Conservation (phyloP, 2,888 invertebrate genomes). For the Yponomeuta plumbellus region DNA sequence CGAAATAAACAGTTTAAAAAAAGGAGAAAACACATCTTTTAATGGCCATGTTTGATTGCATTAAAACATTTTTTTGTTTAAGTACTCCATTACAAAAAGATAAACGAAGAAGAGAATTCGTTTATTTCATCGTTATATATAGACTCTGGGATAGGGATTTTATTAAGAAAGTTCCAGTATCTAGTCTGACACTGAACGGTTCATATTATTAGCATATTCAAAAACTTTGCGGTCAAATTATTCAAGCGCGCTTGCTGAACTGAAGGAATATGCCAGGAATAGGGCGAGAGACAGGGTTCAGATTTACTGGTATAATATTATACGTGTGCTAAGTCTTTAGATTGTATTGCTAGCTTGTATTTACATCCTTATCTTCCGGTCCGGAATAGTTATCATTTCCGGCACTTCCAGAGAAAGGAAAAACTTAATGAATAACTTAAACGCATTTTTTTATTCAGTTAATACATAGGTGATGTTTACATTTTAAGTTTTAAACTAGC, state of each 20-base stretch:
- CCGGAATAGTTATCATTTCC: no score
- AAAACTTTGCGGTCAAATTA: conserved; percentile 33
- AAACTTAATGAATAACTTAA: no score
- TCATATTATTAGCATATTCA: conserved; percentile 47
- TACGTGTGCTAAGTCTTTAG: background rate
- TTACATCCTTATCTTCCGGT: no score
- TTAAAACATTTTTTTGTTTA: no score
- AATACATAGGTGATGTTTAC: no score
- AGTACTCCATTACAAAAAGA: background rate
- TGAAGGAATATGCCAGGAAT: background rate
- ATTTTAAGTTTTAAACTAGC: no score
- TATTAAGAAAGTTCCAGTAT: conserved; percentile 48
- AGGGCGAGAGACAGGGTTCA: background rate
- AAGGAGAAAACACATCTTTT: no score
- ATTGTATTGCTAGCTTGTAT: no score
- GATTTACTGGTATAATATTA: background rate
- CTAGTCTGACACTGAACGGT: conserved; percentile 30
- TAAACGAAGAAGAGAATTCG: background rate
- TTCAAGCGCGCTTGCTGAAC: background rate
- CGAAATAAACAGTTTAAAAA: no score
- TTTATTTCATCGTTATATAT: background rate
- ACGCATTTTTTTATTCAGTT: no score
- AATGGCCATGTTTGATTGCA: no score
- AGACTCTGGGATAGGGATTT: conserved; percentile 30
- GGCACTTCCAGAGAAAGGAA: no score